phyloP scores from a whole-genome alignment of 2,113 vertebrate genomes.

The Coptodon rendalli region DNA sequence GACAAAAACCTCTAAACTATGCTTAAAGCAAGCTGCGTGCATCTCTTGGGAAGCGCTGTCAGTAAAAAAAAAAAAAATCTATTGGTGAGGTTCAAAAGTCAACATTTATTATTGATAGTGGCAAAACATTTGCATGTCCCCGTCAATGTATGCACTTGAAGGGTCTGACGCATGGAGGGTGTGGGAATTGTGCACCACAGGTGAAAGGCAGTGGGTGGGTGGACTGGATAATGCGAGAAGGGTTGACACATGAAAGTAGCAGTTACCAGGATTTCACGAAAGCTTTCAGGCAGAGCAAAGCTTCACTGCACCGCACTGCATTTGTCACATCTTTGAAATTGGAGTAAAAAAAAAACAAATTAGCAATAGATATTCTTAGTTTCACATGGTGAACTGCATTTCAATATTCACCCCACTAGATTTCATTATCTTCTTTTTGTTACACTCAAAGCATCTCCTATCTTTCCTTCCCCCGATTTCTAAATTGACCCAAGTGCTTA shows the following conservation, averaged over 20 bases:
- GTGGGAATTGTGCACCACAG: not conserved
- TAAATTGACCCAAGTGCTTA: not conserved
- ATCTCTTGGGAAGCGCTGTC: not conserved
- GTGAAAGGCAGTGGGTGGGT: not conserved
- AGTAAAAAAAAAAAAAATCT: not conserved
- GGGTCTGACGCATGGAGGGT: not conserved
- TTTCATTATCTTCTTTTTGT: not conserved
- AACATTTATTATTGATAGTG: conserved; percentile 34
- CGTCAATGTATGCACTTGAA: not conserved
- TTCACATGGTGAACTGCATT: not conserved
- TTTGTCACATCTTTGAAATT: not conserved
- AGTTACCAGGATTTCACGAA: not conserved
- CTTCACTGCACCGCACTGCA: not conserved
- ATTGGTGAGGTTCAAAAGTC: conserved; percentile 13
- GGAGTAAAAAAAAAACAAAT: not conserved
- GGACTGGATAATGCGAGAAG: not conserved
- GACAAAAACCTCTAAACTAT: not conserved
- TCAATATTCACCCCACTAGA: not conserved
- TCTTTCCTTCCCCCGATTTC: not conserved
- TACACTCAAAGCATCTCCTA: not conserved
- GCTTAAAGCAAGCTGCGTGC: not conserved
- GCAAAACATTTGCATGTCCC: conserved; percentile 25
- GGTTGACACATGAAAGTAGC: not conserved
- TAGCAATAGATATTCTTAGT: not conserved
- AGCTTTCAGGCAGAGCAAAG: not conserved